Evolutionary conservation across 2,113 vertebrate genomes (phyloP).

Genomic region (Scophthalmus maximus): DNA sequence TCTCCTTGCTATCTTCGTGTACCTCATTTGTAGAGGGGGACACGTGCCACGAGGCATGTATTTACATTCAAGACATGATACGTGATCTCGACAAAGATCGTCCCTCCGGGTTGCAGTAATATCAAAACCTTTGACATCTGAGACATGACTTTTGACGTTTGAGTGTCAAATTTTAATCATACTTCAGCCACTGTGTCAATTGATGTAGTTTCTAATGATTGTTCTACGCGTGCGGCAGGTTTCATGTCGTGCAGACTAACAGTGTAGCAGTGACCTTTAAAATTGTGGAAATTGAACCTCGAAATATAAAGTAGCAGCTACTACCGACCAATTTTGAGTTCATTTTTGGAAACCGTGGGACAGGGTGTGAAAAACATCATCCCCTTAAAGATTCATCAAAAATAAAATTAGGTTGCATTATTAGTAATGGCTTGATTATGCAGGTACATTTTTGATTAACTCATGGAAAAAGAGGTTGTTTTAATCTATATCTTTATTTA

Average conservation of each 20-base stretch:
- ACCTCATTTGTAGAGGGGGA: no score
- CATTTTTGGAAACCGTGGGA: background rate
- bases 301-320: constrained; percentile 21
- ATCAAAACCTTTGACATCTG: constrained; percentile 1
- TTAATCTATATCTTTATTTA: background rate
- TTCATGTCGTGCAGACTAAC: constrained; percentile 40
- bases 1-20: no score
- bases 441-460: background rate
- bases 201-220: constrained; percentile 12
- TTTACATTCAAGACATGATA: no score
- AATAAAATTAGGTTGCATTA: no score
- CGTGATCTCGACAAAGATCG: background rate
- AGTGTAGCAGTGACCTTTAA: constrained; percentile 48
- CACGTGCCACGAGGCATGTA: no score
- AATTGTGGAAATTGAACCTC: constrained; percentile 32
- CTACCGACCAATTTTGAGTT: constrained; percentile 7
- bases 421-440: no score
- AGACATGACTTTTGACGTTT: constrained; percentile 11
- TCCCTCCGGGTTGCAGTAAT: background rate
- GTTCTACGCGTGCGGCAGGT: constrained; percentile 30
- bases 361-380: background rate
- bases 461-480: background rate
- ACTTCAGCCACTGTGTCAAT: constrained; percentile 16
- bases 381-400: constrained; percentile 19
- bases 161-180: constrained; percentile 43